These are phyloP conservation scores for Drosophila testacea DNA, from an alignment of 2,888 invertebrate genomes.

Conservation along the genomic window DNA sequence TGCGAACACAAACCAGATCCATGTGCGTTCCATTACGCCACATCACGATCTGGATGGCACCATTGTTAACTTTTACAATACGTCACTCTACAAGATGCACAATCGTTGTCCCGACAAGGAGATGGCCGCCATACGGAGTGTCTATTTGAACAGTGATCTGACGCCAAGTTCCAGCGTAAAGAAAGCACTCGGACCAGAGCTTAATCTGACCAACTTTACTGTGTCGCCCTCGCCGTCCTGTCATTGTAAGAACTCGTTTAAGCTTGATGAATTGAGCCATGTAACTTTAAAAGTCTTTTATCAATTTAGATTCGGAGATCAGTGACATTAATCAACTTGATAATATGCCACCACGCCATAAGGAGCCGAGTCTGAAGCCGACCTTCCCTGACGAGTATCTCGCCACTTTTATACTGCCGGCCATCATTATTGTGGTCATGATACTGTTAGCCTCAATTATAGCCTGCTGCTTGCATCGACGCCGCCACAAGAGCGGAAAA, in stretches of 20 bases:
- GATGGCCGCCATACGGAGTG: conserved; percentile 89
- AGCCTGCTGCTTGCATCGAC: conserved; percentile 94
- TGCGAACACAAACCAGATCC: conserved; percentile 89
- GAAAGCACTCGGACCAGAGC: conserved; percentile 88
- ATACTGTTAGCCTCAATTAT: conserved; percentile 93
- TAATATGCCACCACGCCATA: conserved; percentile 80
- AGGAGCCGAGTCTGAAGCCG: conserved; percentile 83
- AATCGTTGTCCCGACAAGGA: conserved; percentile 91
- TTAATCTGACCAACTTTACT: conserved; percentile 87
- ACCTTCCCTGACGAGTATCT: conserved; percentile 88
- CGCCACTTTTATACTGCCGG: conserved; percentile 94
- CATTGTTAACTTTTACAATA: conserved; percentile 92
- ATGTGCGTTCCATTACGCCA: conserved; percentile 88
- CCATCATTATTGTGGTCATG: conserved; percentile 95
- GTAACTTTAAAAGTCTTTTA: not conserved
- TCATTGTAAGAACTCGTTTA: conserved; percentile 83
- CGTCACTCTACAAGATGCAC: conserved; percentile 86
- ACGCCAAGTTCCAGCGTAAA: conserved; percentile 86
- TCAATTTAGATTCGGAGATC: conserved; percentile 61
- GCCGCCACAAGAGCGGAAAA: conserved; percentile 93
- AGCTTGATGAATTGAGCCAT: not conserved
- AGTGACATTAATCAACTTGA: conserved; percentile 79
- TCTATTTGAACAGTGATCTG: conserved; percentile 89
- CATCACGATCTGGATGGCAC: conserved; percentile 87
- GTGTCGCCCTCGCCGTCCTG: conserved; percentile 86